Percentiles rank a stretch among this genome's conserved stretches.
These are phyloP conservation scores for Crotalus horridus DNA, from an alignment of 2,113 vertebrate genomes.

Conservation along the genomic window DNA sequence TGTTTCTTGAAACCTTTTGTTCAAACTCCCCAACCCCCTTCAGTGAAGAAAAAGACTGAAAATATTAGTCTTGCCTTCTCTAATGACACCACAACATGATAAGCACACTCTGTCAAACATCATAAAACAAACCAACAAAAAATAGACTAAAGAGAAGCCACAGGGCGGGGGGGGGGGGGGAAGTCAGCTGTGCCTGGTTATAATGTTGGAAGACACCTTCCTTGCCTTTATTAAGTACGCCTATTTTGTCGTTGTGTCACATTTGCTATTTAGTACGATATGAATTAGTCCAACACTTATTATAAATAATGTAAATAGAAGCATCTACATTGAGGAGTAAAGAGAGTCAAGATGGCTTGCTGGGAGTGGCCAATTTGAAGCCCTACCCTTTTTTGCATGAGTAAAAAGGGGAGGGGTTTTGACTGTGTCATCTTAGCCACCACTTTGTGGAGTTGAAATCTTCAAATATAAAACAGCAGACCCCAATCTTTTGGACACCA, in stretches of 20 bases:
- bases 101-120: too few species aligned
- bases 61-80: background rate
- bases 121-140: background rate
- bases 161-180: too few species aligned
- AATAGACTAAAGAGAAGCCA: background rate
- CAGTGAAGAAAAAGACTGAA: background rate
- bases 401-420: too few species aligned
- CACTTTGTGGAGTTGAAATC: too few species aligned
- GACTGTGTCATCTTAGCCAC: too few species aligned
- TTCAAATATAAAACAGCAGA: background rate
- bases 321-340: too few species aligned
- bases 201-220: background rate
- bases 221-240: background rate
- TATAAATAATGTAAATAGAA: background rate
- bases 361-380: too few species aligned
- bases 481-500: too few species aligned
- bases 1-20: background rate
- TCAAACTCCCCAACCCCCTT: background rate
- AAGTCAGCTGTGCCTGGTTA: background rate
- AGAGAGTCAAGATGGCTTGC: too few species aligned
- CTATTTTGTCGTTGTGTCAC: background rate
- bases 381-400: too few species aligned
- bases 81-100: background rate
- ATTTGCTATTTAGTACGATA: background rate
- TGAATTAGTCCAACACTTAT: background rate